phyloP scores from a whole-genome alignment of 2,888 invertebrate genomes.

The Tromatobia lineatoria region DNA sequence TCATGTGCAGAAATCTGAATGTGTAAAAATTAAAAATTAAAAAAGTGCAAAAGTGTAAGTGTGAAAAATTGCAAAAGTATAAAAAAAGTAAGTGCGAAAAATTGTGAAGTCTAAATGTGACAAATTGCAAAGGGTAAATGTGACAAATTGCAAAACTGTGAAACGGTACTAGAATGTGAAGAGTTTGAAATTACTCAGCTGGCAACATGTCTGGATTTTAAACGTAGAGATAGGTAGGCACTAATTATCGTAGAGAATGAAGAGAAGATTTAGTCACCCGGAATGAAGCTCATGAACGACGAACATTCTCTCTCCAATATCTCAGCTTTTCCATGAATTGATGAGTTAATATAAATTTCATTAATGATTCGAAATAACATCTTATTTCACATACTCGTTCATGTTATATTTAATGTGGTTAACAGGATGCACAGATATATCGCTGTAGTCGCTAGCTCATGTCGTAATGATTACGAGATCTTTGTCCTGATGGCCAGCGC shows the following conservation, averaged over 20 bases:
- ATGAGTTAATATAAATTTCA: constrained; percentile 11
- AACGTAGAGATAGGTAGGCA: constrained; percentile 29
- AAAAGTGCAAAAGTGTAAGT: too few relatives aligned
- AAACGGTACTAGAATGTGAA: too few relatives aligned
- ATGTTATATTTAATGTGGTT: background rate
- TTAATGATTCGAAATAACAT: constrained; percentile 14
- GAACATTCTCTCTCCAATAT: background rate
- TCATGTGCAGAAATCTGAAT: too few relatives aligned
- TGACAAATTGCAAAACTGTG: too few relatives aligned
- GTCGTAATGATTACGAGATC: background rate
- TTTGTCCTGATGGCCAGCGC: background rate
- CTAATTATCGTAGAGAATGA: background rate
- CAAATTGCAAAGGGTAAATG: too few relatives aligned
- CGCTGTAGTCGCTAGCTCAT: background rate
- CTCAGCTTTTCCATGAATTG: background rate
- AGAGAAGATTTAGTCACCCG: constrained; percentile 24
- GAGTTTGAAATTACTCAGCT: too few relatives aligned
- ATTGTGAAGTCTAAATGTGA: too few relatives aligned
- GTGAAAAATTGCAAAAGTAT: too few relatives aligned
- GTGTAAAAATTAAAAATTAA: too few relatives aligned
- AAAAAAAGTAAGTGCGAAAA: too few relatives aligned
- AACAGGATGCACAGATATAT: background rate
- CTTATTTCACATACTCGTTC: background rate
- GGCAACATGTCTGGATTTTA: background rate
- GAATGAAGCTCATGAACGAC: constrained; percentile 51